Percentiles rank a stretch among this genome's conserved stretches.
These are phyloP conservation scores for Lepidotrigona ventralis DNA, from an alignment of 1,140 invertebrate species.

Conservation along the genomic window DNA sequence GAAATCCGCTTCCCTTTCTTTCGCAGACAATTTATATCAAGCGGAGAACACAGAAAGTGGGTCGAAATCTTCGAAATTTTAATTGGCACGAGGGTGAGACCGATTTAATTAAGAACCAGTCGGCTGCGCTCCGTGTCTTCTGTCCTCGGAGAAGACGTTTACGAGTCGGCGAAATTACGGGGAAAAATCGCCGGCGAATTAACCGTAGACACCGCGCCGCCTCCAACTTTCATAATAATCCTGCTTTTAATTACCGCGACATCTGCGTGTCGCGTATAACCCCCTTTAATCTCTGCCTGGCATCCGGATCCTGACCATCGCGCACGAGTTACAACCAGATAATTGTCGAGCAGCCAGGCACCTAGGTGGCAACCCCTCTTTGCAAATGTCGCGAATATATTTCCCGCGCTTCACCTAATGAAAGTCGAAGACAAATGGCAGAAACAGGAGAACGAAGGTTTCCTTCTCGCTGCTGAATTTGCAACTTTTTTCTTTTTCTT, in stretches of 20 bases:
- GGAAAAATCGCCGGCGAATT: constrained; percentile 59
- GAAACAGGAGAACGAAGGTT: neutral
- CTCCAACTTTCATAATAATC: constrained; percentile 77
- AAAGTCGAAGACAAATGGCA: constrained; percentile 35
- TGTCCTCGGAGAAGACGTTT: constrained; percentile 39
- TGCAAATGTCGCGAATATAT: constrained; percentile 37
- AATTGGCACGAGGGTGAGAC: constrained; percentile 1
- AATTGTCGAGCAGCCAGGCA: constrained; percentile 65
- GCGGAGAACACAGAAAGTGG: neutral
- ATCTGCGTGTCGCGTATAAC: constrained; percentile 77
- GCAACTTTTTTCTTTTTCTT: neutral
- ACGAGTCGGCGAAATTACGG: constrained; percentile 56
- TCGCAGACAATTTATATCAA: constrained; percentile 16
- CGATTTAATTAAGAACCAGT: constrained; percentile 52
- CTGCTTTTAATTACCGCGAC: constrained; percentile 79
- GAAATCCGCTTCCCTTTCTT: neutral
- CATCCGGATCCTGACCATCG: constrained; percentile 68
- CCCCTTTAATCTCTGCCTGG: constrained; percentile 64
- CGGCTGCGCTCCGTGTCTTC: constrained; percentile 32
- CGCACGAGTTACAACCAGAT: constrained; percentile 75
- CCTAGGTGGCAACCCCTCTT: constrained; percentile 43
- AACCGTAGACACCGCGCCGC: constrained; percentile 50
- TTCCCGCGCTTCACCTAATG: constrained; percentile 36
- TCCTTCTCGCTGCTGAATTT: neutral
- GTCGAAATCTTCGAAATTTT: constrained; percentile 48